Base-by-base conservation (phyloP, 2,113 vertebrate species). In the Eulemur macaco region DNA sequence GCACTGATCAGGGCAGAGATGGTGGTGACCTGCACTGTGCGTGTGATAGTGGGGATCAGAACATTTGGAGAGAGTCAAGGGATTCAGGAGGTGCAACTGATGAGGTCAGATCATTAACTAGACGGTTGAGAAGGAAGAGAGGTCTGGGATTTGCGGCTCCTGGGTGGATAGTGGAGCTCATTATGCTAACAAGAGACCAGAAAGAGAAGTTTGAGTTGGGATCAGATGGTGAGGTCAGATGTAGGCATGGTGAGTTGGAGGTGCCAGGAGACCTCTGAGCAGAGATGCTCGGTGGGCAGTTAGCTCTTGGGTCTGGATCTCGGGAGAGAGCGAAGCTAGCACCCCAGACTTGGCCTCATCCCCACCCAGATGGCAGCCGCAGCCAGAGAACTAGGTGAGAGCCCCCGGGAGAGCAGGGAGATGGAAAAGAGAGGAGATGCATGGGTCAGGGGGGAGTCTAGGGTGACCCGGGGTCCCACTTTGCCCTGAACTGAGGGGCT, bases 391-490 rank as follows among this genome's bases (percentile, higher is more conserved):
- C 20, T 5, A 34, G 76, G 21, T 52, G 68, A 76, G 56, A 45
- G 10, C 15, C 27, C 68, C n/a, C 11, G n/a, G 45, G 29, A 37
- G 29, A 83, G 23, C 34, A n/a, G 2, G 12, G 34, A 37, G 47
- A 18, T 58, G 20, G 4, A 37, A 31, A 27, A 92, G 14, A 63
- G 15, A 56, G 4, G 27, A 50, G 71, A 68, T 6, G 21, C 8
- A 21, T 13, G 74, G 13, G 6, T 2, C 52, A 64, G 34, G 27
- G 39, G 18, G 52, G 73, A 82, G n/a, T 69, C 58, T 34, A 14
- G 10, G 23, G 42, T 11, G 37, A 60, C 9, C 37, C 13, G 2
- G 0, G 2, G 34, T 18, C 34, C 42, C 42, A 4, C 1, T n/a
- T 9, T 83, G 15, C 34, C 77, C 77, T 27, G 31, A 27, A 20